Percentiles rank a stretch among this genome's conserved stretches.
Evolutionary conservation across 2,113 vertebrate genomes (phyloP).

Genomic region (Poicephalus meyeri): DNA sequence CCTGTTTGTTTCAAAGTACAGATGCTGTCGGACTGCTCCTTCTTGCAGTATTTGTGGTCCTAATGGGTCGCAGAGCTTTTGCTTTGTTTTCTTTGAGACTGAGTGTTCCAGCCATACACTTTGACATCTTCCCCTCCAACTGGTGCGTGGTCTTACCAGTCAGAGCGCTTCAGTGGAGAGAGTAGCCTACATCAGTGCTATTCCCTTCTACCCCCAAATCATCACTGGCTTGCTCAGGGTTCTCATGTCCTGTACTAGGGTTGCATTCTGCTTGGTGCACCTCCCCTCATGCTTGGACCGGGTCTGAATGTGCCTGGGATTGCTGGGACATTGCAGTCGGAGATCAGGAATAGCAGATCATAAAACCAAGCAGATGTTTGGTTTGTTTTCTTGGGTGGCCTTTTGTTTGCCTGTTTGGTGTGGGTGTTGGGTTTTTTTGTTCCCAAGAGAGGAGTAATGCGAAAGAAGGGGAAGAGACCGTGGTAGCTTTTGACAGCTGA

Average conservation of each 20-base stretch:
- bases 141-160: background rate
- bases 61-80: background rate
- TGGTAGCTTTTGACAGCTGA: background rate
- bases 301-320: background rate
- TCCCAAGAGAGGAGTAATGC: background rate
- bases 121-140: background rate
- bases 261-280: background rate
- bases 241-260: accelerated
- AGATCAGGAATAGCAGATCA: background rate
- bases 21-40: background rate
- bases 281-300: background rate
- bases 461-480: background rate
- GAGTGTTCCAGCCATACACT: background rate
- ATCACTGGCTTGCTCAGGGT: background rate
- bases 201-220: background rate
- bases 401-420: background rate
- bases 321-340: accelerated
- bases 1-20: background rate
- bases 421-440: background rate
- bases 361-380: background rate
- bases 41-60: background rate
- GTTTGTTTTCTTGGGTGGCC: background rate
- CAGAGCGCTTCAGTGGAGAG: background rate
- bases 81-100: background rate
- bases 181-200: background rate